phyloP scores from a whole-genome alignment of 2,797 vertebrate genomes.

The Ataeniobius toweri region DNA sequence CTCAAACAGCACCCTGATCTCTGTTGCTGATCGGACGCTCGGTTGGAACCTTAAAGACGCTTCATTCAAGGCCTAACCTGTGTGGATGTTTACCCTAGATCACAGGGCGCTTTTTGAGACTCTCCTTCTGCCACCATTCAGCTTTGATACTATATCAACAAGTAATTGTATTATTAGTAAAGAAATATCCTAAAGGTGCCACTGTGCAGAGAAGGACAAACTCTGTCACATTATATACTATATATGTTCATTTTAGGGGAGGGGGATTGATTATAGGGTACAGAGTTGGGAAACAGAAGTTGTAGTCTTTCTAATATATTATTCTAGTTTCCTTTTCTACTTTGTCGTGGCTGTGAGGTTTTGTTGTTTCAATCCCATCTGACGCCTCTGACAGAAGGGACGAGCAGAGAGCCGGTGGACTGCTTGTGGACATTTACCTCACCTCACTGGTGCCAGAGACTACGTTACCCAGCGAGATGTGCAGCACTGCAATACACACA shows the following conservation, averaged over 20 bases:
- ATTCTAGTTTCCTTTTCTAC: slow-evolving; percentile 76
- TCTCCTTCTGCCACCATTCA: slow-evolving; percentile 66
- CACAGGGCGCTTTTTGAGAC: slow-evolving; percentile 67
- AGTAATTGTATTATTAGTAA: slow-evolving; percentile 78
- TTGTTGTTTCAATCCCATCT: slow-evolving; percentile 67
- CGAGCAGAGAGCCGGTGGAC: slow-evolving; percentile 36
- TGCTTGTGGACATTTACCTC: slow-evolving; percentile 55
- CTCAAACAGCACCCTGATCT: slow-evolving; percentile 70
- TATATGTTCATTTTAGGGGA: slow-evolving; percentile 52
- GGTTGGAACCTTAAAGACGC: slow-evolving; percentile 59
- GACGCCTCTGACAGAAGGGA: slow-evolving; percentile 54
- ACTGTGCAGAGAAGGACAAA: slow-evolving; percentile 72
- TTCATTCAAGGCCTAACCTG: slow-evolving; percentile 52
- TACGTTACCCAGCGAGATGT: slow-evolving; percentile 50
- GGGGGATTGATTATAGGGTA: slow-evolving; percentile 37
- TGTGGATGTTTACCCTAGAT: slow-evolving; percentile 71
- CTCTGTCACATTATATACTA: slow-evolving; percentile 76
- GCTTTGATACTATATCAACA: slow-evolving; percentile 75
- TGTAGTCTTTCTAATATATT: slow-evolving; percentile 76
- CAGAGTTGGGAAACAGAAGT: slow-evolving; percentile 57
- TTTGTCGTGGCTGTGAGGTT: slow-evolving; percentile 74
- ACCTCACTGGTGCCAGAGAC: slow-evolving; percentile 55
- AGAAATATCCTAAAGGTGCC: slow-evolving; percentile 76
- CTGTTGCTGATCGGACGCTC: slow-evolving; percentile 41
- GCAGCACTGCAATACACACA: slow-evolving; percentile 43